Percentiles rank a stretch among this genome's conserved stretches.
These are phyloP conservation scores for Drosophila lacicola DNA, from an alignment of 2,888 invertebrate genomes.

Conservation along the genomic window DNA sequence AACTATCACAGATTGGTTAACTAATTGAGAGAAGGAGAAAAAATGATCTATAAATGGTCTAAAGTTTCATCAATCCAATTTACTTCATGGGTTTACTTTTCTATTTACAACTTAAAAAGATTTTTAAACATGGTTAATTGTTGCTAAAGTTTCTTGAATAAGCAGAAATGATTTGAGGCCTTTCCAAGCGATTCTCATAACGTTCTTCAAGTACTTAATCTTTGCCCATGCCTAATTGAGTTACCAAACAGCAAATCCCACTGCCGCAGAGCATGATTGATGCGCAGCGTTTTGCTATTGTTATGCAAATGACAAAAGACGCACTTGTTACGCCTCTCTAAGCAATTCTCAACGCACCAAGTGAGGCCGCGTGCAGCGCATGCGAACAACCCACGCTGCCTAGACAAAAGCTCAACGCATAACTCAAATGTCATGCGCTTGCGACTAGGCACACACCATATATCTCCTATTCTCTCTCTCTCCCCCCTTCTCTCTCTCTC, in stretches of 20 bases:
- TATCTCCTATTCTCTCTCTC: constrained; percentile 9
- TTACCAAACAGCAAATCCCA: constrained; percentile 2
- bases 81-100: too few species aligned
- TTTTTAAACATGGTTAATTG: too few species aligned
- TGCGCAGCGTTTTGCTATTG: constrained; percentile 17
- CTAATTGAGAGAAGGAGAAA: constrained; percentile 24
- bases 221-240: neutral
- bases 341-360: constrained; percentile 35
- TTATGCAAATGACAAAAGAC: constrained; percentile 16
- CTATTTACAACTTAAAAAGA: too few species aligned
- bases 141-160: too few species aligned
- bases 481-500: neutral
- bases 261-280: constrained; percentile 15
- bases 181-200: too few species aligned
- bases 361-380: constrained; percentile 48
- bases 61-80: too few species aligned
- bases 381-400: constrained; percentile 38
- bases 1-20: constrained; percentile 17
- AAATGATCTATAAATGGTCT: neutral
- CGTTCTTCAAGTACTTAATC: too few species aligned
- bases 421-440: constrained; percentile 64
- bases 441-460: constrained; percentile 35
- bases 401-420: constrained; percentile 58
- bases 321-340: constrained; percentile 29
- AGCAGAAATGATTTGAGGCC: too few species aligned